These are phyloP conservation scores for Acanthosepion lycidas DNA, from an alignment of 2,888 invertebrate genomes.

Conservation along the genomic window DNA sequence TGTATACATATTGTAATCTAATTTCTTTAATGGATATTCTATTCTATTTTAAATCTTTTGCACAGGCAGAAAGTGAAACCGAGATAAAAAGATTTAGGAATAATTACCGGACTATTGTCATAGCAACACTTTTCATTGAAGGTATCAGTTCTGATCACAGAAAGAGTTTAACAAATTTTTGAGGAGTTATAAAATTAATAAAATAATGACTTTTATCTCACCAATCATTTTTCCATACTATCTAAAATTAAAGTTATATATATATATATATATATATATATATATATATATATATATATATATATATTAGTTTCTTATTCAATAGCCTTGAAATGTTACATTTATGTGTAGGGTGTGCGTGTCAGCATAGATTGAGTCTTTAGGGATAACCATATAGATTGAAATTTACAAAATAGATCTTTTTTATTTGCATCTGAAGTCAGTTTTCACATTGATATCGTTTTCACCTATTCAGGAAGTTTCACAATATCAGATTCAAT, in stretches of 20 bases:
- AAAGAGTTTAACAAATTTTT: not conserved
- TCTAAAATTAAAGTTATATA: not conserved
- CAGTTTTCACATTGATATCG: not conserved
- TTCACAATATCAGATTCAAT: not conserved
- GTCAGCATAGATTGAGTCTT: too few species aligned
- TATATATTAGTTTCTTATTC: too few species aligned
- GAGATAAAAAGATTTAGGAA: not conserved
- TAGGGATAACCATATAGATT: not conserved
- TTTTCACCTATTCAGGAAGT: not conserved
- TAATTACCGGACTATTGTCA: not conserved
- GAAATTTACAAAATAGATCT: not conserved
- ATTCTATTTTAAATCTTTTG: not conserved
- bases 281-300: not conserved
- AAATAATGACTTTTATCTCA: not conserved
- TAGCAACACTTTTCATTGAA: not conserved
- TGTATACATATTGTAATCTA: too few species aligned
- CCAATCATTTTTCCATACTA: not conserved
- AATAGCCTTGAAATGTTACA: too few species aligned
- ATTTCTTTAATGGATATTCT: too few species aligned
- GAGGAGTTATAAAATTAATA: not conserved
- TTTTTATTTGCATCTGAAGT: not conserved
- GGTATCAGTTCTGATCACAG: not conserved
- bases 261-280: not conserved
- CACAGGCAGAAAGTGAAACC: not conserved
- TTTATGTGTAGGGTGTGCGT: too few species aligned